Conservation (phyloP, 2,797 vertebrate genomes). For the Hippopotamyrus pictus region DNA sequence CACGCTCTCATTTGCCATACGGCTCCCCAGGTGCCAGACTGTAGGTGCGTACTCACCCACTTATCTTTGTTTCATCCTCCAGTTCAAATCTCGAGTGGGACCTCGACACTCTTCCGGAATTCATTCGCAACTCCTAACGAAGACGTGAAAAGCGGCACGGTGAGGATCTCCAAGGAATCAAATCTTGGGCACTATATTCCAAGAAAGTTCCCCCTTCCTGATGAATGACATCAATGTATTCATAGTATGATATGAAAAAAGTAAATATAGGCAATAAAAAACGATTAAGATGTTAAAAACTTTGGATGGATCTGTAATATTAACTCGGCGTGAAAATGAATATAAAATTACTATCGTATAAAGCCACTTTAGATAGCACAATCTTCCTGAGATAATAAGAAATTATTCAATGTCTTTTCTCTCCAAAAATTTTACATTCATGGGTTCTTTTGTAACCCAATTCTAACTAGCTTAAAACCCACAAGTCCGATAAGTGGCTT, state of each 20-base stretch:
- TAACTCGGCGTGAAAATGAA: background rate
- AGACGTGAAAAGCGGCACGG: conserved; percentile 95
- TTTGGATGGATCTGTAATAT: background rate
- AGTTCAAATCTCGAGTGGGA: conserved; percentile 86
- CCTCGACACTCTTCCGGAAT: conserved; percentile 92
- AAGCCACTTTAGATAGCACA: background rate
- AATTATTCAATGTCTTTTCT: background rate
- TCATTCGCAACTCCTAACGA: conserved; percentile 86
- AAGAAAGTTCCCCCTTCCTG: background rate
- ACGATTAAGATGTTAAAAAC: background rate
- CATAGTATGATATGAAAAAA: background rate
- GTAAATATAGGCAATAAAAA: background rate
- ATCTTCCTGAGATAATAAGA: background rate
- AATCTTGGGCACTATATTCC: background rate
- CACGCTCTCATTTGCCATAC: background rate
- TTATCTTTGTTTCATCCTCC: conserved; percentile 25
- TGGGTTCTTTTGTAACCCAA: conserved; percentile 13
- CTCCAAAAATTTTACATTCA: background rate
- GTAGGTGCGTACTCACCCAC: background rate
- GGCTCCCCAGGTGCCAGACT: background rate
- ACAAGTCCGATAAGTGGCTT: background rate
- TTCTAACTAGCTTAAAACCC: conserved; percentile 1
- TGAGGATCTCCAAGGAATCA: conserved; percentile 40
- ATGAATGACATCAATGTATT: background rate
- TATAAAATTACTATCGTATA: background rate